Conservation (phyloP, 2,888 invertebrate species). For the Cephus rjabovi region DNA sequence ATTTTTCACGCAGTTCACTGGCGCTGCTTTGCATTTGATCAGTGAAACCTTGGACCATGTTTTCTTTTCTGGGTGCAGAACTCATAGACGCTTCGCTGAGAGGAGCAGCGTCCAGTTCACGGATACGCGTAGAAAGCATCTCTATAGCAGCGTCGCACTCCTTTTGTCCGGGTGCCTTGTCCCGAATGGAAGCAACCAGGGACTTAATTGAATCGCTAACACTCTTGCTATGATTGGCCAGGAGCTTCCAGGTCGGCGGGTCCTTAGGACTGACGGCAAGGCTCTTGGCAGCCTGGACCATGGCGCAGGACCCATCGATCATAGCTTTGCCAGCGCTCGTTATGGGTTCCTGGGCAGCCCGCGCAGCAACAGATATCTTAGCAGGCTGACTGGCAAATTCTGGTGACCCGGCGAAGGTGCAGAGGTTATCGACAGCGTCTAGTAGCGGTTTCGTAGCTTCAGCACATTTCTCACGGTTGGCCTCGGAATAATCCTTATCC, state of each 20-base stretch:
- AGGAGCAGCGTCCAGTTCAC: constrained; percentile 88
- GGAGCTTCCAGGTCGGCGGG: constrained; percentile 92
- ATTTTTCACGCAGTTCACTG: constrained; percentile 83
- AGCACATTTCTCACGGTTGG: constrained; percentile 79
- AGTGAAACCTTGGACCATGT: constrained; percentile 80
- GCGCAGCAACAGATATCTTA: constrained; percentile 86
- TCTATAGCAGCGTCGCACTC: constrained; percentile 91
- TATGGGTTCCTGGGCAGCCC: constrained; percentile 88
- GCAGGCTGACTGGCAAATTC: constrained; percentile 95
- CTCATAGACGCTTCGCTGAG: constrained; percentile 89
- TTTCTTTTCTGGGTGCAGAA: constrained; percentile 76
- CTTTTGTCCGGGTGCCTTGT: constrained; percentile 95
- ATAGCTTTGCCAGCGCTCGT: constrained; percentile 82
- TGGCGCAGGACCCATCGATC: constrained; percentile 87
- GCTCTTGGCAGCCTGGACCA: constrained; percentile 91
- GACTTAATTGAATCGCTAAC: constrained; percentile 97
- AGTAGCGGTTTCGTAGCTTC: constrained; percentile 86
- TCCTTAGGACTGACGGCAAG: constrained; percentile 91
- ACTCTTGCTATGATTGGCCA: constrained; percentile 93
- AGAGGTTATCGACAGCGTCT: constrained; percentile 91
- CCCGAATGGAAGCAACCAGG: constrained; percentile 92
- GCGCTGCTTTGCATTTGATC: constrained; percentile 85
- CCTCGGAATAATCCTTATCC: constrained; percentile 86
- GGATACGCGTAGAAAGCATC: constrained; percentile 79
- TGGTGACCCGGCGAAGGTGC: constrained; percentile 92